Evolutionary conservation across 2,888 invertebrate species (phyloP).

Genomic region (Coremacera marginata): DNA sequence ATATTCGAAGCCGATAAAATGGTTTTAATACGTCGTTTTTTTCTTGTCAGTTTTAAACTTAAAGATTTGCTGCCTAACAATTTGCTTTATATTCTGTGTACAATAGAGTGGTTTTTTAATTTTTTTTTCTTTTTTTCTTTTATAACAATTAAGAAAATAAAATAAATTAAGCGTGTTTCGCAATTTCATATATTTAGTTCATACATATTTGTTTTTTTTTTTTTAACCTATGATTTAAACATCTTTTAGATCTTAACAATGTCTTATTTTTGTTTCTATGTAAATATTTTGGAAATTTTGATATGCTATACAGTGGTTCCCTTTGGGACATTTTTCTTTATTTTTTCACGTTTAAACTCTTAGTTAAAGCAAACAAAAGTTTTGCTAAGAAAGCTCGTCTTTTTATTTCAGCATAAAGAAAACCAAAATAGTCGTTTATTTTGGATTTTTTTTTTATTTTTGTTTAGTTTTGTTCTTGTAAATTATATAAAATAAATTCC

Average conservation of each 20-base stretch:
- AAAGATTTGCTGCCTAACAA: background rate
- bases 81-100: background rate
- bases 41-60: background rate
- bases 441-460: slow-evolving; percentile 19
- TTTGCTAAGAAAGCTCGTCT: slow-evolving; percentile 45
- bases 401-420: slow-evolving; percentile 24
- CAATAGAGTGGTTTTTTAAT: background rate
- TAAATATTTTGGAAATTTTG: slow-evolving; percentile 23
- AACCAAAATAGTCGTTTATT: background rate
- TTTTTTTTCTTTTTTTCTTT: background rate
- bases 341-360: slow-evolving; percentile 18
- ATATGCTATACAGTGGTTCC: slow-evolving; percentile 41
- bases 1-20: background rate
- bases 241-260: slow-evolving; percentile 11
- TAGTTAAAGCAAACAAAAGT: slow-evolving; percentile 8
- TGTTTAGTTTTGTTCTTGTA: slow-evolving; percentile 30
- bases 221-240: background rate
- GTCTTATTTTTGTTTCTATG: background rate
- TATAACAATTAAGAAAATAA: background rate
- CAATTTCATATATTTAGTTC: background rate
- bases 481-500: slow-evolving; percentile 46
- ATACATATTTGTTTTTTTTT: slow-evolving; percentile 32
- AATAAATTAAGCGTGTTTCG: slow-evolving; percentile 1
- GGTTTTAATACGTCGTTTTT: slow-evolving; percentile 25
- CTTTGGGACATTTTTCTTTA: slow-evolving; percentile 18